Percentiles rank a stretch among this genome's conserved stretches.
phyloP scores from a whole-genome alignment of 2,113 vertebrate genomes.

The Peromyscus maniculatus region DNA sequence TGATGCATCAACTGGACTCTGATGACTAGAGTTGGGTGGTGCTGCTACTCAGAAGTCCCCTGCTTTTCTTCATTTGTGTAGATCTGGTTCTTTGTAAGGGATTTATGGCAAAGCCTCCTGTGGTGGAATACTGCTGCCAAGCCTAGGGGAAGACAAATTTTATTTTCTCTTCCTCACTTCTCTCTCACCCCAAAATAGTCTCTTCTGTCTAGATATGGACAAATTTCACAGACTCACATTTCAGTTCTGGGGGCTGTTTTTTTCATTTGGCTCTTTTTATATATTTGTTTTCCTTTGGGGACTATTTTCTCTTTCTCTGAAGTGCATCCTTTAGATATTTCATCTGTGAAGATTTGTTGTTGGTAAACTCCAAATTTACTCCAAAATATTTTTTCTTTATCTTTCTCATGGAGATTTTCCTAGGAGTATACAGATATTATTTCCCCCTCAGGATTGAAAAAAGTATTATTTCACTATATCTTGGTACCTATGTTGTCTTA shows the following conservation, averaged over 20 bases:
- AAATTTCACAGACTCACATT: slow-evolving; percentile 25
- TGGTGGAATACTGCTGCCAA: not conserved
- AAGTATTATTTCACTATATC: slow-evolving; percentile 24
- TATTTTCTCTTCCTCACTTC: not conserved
- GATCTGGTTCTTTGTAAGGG: not conserved
- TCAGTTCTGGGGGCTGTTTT: not conserved
- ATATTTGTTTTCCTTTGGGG: slow-evolving; percentile 20
- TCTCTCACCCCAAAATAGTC: slow-evolving; percentile 13
- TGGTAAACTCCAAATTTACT: slow-evolving; percentile 53
- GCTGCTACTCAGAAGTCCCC: not conserved
- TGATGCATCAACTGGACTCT: not conserved
- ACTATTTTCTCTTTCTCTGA: not conserved
- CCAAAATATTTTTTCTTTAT: slow-evolving; percentile 28
- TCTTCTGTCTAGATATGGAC: not conserved
- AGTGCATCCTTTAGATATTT: not conserved
- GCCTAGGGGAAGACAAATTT: not conserved
- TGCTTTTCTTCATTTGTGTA: not conserved
- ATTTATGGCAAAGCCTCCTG: not conserved
- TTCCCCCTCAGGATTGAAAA: slow-evolving; percentile 42
- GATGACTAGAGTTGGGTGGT: not conserved
- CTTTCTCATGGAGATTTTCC: not conserved
- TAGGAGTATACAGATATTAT: not conserved
- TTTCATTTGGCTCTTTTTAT: not conserved
- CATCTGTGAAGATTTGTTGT: not conserved
- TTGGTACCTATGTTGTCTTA: not conserved